phyloP scores from a whole-genome alignment of 2,888 invertebrate genomes.

The Epinotia ramella region DNA sequence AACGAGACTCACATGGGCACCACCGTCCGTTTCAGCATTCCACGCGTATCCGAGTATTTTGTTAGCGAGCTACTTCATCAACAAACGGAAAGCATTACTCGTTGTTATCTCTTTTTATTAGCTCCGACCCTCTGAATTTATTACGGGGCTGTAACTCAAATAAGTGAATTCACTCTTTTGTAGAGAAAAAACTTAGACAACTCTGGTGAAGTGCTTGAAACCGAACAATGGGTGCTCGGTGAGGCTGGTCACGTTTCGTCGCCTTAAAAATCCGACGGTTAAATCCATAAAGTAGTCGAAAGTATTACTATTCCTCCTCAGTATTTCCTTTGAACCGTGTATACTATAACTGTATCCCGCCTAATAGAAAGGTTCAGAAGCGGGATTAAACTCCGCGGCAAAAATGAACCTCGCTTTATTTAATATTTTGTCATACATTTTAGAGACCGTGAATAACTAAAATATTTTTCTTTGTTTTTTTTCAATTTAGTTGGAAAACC shows the following conservation, averaged over 20 bases:
- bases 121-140: conserved; percentile 69
- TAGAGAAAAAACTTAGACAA: conserved; percentile 64
- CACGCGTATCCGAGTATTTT: conserved; percentile 45
- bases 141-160: conserved; percentile 74
- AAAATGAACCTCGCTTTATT: conserved; percentile 42
- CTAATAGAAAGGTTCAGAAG: conserved; percentile 45
- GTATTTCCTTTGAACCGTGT: conserved; percentile 74
- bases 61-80: conserved; percentile 65
- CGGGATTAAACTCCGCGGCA: conserved; percentile 43
- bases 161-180: conserved; percentile 78
- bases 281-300: conserved; percentile 81
- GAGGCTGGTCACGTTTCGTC: conserved; percentile 79
- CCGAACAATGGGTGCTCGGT: conserved; percentile 74
- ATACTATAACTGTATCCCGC: conserved; percentile 68
- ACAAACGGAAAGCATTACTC: conserved; percentile 67
- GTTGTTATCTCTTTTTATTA: conserved; percentile 71
- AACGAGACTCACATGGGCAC: conserved; percentile 22
- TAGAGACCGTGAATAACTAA: conserved; percentile 1
- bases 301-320: conserved; percentile 78
- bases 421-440: conserved; percentile 32
- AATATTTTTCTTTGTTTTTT: neutral
- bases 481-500: neutral
- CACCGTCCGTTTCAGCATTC: conserved; percentile 33
- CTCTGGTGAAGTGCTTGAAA: conserved; percentile 68
- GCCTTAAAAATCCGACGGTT: conserved; percentile 82